A percentile compares a stretch with the other conserved stretches of the same genome.
phyloP scores from a whole-genome alignment of 2,797 vertebrate genomes.

The Lutjanus campechanus region DNA sequence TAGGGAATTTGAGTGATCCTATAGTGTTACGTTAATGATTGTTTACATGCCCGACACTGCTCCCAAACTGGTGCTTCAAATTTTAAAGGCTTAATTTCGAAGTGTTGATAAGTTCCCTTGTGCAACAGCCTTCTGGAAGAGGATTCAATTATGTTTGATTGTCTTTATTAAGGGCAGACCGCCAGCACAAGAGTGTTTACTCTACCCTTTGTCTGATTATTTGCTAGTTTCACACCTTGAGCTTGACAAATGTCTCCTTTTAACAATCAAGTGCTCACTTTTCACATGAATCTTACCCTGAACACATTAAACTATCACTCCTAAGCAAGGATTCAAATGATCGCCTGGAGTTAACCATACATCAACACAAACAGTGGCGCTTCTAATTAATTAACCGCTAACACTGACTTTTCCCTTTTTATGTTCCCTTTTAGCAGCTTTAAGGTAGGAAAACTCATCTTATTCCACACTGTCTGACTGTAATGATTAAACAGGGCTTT shows the following conservation, averaged over 20 bases:
- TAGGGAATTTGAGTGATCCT: background rate
- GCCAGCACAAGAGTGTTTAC: background rate
- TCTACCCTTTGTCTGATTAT: conserved; percentile 25
- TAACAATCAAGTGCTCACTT: background rate
- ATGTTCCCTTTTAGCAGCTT: background rate
- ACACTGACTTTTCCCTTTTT: background rate
- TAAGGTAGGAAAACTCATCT: background rate
- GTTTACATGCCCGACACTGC: background rate
- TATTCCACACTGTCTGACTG: conserved; percentile 1
- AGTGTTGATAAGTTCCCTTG: background rate
- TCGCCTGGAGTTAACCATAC: background rate
- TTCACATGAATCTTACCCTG: background rate
- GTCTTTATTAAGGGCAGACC: background rate
- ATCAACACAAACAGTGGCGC: background rate
- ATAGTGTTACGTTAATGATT: background rate
- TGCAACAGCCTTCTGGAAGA: background rate
- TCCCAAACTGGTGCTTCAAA: conserved; percentile 11
- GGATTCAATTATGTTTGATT: conserved; percentile 5
- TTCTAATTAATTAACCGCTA: background rate
- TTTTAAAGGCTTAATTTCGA: conserved; percentile 9
- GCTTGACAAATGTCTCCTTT: conserved; percentile 7
- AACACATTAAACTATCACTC: background rate
- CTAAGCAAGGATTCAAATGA: background rate
- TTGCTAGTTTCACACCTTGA: conserved; percentile 3
- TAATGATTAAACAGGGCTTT: background rate